A percentile compares a stretch with the other conserved stretches of the same genome.
phyloP scores from a whole-genome alignment of 2,888 invertebrate genomes.

The Hydriomena furcata region DNA sequence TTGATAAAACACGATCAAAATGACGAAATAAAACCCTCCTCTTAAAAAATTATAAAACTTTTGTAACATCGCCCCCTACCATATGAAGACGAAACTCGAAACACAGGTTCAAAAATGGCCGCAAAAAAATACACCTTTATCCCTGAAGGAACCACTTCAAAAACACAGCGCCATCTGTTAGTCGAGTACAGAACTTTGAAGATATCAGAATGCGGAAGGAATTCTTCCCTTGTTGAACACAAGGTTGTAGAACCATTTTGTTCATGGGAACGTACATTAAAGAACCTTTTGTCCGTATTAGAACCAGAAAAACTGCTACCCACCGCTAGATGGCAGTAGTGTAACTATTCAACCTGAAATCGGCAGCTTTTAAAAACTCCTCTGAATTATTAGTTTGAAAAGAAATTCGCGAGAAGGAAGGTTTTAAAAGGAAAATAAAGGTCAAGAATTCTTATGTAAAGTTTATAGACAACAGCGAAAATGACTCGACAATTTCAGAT shows the following conservation, averaged over 20 bases:
- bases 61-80: slow-evolving; percentile 5
- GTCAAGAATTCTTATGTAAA: too few species aligned
- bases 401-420: too few species aligned
- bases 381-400: too few species aligned
- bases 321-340: slow-evolving; percentile 38
- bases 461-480: too few species aligned
- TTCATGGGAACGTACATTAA: too few species aligned
- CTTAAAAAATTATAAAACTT: neutral
- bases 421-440: too few species aligned
- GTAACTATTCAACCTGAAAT: neutral
- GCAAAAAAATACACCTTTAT: neutral
- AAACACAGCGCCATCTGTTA: slow-evolving; percentile 5
- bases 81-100: neutral
- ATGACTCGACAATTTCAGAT: too few species aligned
- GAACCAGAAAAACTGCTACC: slow-evolving; percentile 35
- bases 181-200: neutral
- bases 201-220: neutral
- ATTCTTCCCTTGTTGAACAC: too few species aligned
- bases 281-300: too few species aligned
- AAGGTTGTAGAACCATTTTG: neutral
- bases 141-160: neutral
- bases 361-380: too few species aligned
- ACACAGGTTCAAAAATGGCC: neutral
- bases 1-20: too few species aligned
- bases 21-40: too few species aligned